Base-by-base conservation (phyloP, 1,140 invertebrate genomes). In the Drosophila miranda region DNA sequence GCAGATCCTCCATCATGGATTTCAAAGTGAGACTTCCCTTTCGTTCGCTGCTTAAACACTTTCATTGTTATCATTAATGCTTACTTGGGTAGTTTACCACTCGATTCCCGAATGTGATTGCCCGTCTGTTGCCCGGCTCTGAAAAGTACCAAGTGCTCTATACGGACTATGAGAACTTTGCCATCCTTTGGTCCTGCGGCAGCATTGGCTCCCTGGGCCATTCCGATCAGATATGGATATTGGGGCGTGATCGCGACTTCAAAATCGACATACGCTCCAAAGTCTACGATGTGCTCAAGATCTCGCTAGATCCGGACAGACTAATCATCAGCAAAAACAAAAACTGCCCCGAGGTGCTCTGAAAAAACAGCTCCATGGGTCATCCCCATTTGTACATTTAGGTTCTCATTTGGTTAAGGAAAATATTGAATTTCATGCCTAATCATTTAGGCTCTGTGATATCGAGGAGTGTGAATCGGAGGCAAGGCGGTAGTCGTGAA, bases 161-260 rank as follows among this genome's bases (percentile, higher is more conserved):
- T 61, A 95, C 95, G 1, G 95, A 96, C 87, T 96, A 95, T 89
- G 92, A 93, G 0, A 93, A 93, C 59, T 95, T 94, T 86, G 94
- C 95, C 7, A 91, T 96, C 43, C 73, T 96, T 14, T 95, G 94
- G 93, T 95, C 95, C 8, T 96, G 95, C 80, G 93, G 93, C 16
- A 93, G 93, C 91, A 91, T 93, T 41, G 93, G 92, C 5, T 88
- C 87, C 11, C 63, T 91, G 2, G 89, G 89, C 26, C 72, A 90
- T 68, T 84, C 91, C 92, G 94, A 95, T 92, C 92, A 93, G 67
- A 92, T 95, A 44, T 95, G 94, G 94, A 91, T 95, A 26, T 89
- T 94, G 62, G 94, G 93, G 2, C 92, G 80, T n/a, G 73, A 92
- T 48, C 92, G 92, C 46, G 93, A 95, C 73, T 93, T 95, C 23